Percentiles rank a stretch among this genome's conserved stretches.
These are phyloP conservation scores for Balaeniceps rex DNA, from an alignment of 2,113 vertebrate species.

Conservation along the genomic window DNA sequence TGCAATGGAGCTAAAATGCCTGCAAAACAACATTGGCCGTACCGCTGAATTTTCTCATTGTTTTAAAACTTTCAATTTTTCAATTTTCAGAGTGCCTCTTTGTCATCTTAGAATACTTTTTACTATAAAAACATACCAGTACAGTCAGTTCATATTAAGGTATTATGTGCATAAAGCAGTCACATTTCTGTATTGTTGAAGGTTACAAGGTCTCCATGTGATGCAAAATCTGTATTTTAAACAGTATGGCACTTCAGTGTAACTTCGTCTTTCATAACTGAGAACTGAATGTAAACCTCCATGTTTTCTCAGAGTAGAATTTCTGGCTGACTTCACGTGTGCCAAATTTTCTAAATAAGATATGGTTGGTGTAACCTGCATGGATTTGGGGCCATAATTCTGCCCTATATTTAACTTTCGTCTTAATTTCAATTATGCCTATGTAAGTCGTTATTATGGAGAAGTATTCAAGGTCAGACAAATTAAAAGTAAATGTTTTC, in stretches of 20 bases:
- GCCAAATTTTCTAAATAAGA: background rate
- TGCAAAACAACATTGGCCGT: rapidly evolving
- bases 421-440: background rate
- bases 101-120: background rate
- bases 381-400: background rate
- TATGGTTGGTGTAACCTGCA: background rate
- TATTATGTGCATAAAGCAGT: background rate
- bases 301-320: background rate
- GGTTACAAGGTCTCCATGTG: background rate
- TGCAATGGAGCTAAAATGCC: constrained; percentile 31
- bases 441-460: background rate
- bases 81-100: background rate
- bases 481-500: background rate
- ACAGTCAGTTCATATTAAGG: background rate
- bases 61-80: background rate
- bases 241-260: background rate
- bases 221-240: background rate
- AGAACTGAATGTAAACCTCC: background rate
- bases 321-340: rapidly evolving
- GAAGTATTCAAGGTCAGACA: background rate
- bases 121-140: background rate
- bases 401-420: background rate
- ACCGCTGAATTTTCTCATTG: rapidly evolving
- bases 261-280: background rate
- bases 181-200: rapidly evolving